Evolutionary conservation across 2,888 invertebrate genomes (phyloP).

Genomic region (Eilema depressum): DNA sequence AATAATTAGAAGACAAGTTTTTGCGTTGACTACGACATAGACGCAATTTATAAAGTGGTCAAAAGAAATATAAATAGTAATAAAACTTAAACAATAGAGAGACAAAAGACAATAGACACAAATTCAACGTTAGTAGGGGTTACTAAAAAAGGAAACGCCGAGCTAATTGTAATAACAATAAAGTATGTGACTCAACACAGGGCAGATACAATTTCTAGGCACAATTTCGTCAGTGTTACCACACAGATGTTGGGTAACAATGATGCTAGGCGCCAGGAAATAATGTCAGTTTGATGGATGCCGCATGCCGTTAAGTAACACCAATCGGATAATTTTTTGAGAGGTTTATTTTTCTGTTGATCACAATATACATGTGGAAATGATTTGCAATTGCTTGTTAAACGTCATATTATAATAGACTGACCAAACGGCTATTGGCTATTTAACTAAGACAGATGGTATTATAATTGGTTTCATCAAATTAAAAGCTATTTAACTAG

Average conservation of each 20-base stretch:
- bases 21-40: background rate
- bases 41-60: background rate
- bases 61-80: conserved; percentile 17
- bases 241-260: conserved; percentile 34
- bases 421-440: background rate
- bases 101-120: conserved; percentile 37
- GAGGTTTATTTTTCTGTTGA: background rate
- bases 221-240: conserved; percentile 45
- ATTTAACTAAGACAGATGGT: background rate
- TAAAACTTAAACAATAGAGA: conserved; percentile 28
- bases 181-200: conserved; percentile 49
- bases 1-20: background rate
- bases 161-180: conserved; percentile 57
- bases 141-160: conserved; percentile 58
- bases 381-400: background rate
- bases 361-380: conserved; percentile 1
- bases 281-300: conserved; percentile 23
- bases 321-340: conserved; percentile 2
- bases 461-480: background rate
- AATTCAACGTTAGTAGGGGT: conserved; percentile 30
- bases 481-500: conserved; percentile 4
- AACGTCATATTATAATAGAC: background rate
- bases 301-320: conserved; percentile 22
- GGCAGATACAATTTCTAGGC: conserved; percentile 41
- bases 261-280: conserved; percentile 40